Conservation (phyloP, 2,888 invertebrate genomes). For the Gonocerus acuteangulatus region DNA sequence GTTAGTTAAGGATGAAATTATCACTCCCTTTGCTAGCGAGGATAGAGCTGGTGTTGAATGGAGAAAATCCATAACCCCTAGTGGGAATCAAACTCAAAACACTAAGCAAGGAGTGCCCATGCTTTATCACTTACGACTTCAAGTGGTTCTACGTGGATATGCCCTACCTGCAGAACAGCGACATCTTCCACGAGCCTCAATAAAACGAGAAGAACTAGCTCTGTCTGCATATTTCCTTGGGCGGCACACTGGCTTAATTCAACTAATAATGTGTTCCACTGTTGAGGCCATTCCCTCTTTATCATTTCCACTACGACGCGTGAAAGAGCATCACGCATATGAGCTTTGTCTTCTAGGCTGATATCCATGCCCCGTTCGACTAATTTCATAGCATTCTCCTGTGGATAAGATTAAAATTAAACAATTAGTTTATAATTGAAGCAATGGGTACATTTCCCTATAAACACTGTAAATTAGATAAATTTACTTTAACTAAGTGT, state of each 20-base stretch:
- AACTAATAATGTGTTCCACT: constrained; percentile 79
- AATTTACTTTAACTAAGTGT: background rate
- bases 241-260: constrained; percentile 58
- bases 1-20: no score
- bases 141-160: no score
- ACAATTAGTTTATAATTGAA: background rate
- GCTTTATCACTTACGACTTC: no score
- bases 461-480: background rate
- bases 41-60: no score
- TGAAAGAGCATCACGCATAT: constrained; percentile 76
- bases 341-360: constrained; percentile 47
- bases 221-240: constrained; percentile 78
- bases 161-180: constrained; percentile 67
- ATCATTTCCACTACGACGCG: constrained; percentile 94
- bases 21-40: no score
- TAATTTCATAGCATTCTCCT: constrained; percentile 83
- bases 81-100: no score
- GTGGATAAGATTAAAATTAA: constrained; percentile 30
- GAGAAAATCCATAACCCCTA: no score
- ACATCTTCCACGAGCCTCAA: constrained; percentile 89
- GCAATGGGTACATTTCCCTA: background rate
- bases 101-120: no score
- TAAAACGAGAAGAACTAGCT: constrained; percentile 81
- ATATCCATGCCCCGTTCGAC: constrained; percentile 54
- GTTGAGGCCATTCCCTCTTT: constrained; percentile 95